Evolutionary conservation across 2,797 vertebrate species (phyloP).

Genomic region (Phataginus tricuspis): DNA sequence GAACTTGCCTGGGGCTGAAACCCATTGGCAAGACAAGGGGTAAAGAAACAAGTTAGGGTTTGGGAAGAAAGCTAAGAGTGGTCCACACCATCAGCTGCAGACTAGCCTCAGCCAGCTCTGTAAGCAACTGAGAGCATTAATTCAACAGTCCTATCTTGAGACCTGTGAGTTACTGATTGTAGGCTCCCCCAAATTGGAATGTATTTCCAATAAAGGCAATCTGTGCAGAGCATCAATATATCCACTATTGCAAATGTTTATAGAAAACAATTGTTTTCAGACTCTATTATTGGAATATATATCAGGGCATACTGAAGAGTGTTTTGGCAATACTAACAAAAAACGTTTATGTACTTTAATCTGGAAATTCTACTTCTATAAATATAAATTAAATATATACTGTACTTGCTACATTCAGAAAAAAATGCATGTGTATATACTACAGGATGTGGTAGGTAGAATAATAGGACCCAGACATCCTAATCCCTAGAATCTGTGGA

Average conservation of each 20-base stretch:
- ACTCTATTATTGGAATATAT: not conserved
- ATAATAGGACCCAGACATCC: not conserved
- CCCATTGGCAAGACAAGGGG: no score
- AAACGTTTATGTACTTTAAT: not conserved
- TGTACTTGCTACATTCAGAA: not conserved
- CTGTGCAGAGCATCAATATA: no score
- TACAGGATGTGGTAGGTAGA: not conserved
- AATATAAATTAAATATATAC: not conserved
- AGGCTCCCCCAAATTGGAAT: no score
- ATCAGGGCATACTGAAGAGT: not conserved
- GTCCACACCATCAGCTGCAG: not conserved
- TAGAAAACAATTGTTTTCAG: not conserved
- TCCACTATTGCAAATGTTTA: not conserved
- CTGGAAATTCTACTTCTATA: not conserved
- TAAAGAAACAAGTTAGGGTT: not conserved
- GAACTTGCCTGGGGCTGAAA: no score
- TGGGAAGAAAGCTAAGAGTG: not conserved
- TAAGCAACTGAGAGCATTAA: not conserved
- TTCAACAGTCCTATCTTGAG: not conserved
- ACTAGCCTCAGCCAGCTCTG: not conserved
- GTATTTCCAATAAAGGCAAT: not conserved
- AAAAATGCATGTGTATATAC: not conserved
- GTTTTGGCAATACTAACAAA: not conserved
- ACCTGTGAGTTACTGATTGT: not conserved
- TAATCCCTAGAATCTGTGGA: not conserved